phyloP scores from a whole-genome alignment of 2,797 vertebrate genomes.

The Falco cherrug region DNA sequence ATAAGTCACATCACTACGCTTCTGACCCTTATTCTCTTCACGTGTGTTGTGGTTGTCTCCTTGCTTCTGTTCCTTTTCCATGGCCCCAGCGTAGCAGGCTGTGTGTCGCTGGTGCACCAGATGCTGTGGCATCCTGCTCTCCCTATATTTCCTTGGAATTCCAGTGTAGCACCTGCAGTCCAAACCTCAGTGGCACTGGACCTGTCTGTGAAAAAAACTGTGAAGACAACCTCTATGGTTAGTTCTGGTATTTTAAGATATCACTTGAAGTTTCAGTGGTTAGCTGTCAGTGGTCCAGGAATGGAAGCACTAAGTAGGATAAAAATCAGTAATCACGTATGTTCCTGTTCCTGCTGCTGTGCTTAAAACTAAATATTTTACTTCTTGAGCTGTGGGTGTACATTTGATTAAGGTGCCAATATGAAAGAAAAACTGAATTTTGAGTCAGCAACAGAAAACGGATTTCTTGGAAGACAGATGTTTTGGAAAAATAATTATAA shows the following conservation, averaged over 20 bases:
- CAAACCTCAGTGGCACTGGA: neutral
- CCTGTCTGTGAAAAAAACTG: neutral
- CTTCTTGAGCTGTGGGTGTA: neutral
- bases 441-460: neutral
- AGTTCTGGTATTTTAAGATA: neutral
- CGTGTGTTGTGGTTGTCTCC: fast-evolving
- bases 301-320: neutral
- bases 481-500: neutral
- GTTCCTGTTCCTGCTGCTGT: neutral
- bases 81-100: neutral
- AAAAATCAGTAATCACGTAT: neutral
- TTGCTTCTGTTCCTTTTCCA: neutral
- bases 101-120: neutral
- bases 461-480: neutral
- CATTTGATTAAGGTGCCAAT: neutral
- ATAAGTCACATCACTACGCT: neutral
- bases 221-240: neutral
- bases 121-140: neutral
- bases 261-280: neutral
- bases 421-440: neutral
- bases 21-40: neutral
- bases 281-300: neutral
- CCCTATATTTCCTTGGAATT: neutral
- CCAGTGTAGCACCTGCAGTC: neutral
- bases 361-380: neutral